phyloP scores from a whole-genome alignment of 1,140 invertebrate genomes.

The Drosophila ogumai region DNA sequence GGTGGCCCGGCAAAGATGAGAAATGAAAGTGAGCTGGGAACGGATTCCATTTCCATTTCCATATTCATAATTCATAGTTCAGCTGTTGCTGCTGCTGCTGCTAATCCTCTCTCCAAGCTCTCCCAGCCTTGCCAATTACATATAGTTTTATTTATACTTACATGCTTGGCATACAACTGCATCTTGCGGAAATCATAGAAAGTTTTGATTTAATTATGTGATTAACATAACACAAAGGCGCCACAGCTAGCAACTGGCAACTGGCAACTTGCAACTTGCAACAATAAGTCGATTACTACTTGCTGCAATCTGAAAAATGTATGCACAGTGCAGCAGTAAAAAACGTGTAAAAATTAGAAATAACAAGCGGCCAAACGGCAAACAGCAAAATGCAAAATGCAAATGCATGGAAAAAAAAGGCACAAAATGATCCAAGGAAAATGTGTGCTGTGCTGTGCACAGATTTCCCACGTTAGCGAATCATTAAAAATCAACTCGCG shows the following conservation, averaged over 20 bases:
- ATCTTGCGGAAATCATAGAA: slow-evolving; percentile 74
- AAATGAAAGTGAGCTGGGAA: slow-evolving; percentile 27
- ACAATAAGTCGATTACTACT: slow-evolving; percentile 63
- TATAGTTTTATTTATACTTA: slow-evolving; percentile 13
- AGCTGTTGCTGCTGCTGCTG: not conserved
- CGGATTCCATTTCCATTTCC: slow-evolving; percentile 19
- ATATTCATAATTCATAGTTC: slow-evolving; percentile 1
- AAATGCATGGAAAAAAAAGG: slow-evolving; percentile 45
- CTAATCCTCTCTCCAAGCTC: slow-evolving; percentile 16
- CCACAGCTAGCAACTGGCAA: slow-evolving; percentile 33
- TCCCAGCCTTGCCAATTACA: slow-evolving; percentile 19
- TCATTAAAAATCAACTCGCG: slow-evolving; percentile 72
- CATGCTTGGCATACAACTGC: slow-evolving; percentile 1
- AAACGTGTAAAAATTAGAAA: slow-evolving; percentile 74
- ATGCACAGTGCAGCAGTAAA: slow-evolving; percentile 30
- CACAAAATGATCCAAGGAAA: slow-evolving; percentile 50
- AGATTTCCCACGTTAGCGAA: slow-evolving; percentile 76
- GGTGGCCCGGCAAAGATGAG: slow-evolving; percentile 10
- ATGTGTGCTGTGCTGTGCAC: slow-evolving; percentile 37
- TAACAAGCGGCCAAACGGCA: slow-evolving; percentile 65
- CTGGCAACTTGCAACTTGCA: slow-evolving; percentile 33
- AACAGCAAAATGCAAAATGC: slow-evolving; percentile 53
- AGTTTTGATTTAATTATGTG: slow-evolving; percentile 81
- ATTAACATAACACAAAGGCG: slow-evolving; percentile 80
- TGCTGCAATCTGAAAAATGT: slow-evolving; percentile 66